Percentiles rank a stretch among this genome's conserved stretches.
These are phyloP conservation scores for Metalampra italica DNA, from an alignment of 2,888 invertebrate species.

Conservation along the genomic window DNA sequence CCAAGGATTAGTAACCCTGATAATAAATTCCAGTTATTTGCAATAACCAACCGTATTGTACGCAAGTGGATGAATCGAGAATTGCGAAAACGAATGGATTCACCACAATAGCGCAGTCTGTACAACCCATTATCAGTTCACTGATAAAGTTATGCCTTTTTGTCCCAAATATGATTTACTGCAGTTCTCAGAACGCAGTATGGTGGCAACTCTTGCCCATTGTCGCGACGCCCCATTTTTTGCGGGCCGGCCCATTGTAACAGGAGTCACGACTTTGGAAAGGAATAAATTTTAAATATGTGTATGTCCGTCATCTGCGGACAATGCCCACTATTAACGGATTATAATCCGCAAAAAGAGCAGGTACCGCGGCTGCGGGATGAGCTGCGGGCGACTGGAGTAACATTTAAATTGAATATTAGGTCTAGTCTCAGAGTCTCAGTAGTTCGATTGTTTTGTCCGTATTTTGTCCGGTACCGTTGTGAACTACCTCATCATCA, in stretches of 20 bases:
- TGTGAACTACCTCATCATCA: too few species aligned
- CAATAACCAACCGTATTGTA: slow-evolving; percentile 38
- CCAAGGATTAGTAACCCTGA: slow-evolving; percentile 20
- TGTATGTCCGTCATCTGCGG: slow-evolving; percentile 60
- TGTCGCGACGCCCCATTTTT: slow-evolving; percentile 35
- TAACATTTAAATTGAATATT: not conserved
- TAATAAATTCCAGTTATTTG: slow-evolving; percentile 46
- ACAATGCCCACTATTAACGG: slow-evolving; percentile 77
- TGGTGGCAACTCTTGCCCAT: slow-evolving; percentile 65
- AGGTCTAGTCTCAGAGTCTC: too few species aligned
- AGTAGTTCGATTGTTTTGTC: too few species aligned
- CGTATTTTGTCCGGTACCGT: too few species aligned
- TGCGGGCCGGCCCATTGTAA: slow-evolving; percentile 21
- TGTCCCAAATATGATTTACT: slow-evolving; percentile 63
- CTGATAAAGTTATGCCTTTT: slow-evolving; percentile 39
- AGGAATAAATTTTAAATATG: slow-evolving; percentile 44
- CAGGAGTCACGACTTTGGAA: slow-evolving; percentile 38
- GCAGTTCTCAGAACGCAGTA: slow-evolving; percentile 48
- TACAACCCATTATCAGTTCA: slow-evolving; percentile 22
- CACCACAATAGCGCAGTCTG: not conserved
- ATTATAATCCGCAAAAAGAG: slow-evolving; percentile 72
- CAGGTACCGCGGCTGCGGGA: slow-evolving; percentile 46
- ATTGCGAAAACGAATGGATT: slow-evolving; percentile 33
- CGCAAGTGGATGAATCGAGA: slow-evolving; percentile 33
- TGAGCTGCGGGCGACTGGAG: slow-evolving; percentile 26